Evolutionary conservation across 2,888 invertebrate genomes (phyloP), one percentile per base, ranked within the genome.

Genomic region (Heliconius ethilla): DNA sequence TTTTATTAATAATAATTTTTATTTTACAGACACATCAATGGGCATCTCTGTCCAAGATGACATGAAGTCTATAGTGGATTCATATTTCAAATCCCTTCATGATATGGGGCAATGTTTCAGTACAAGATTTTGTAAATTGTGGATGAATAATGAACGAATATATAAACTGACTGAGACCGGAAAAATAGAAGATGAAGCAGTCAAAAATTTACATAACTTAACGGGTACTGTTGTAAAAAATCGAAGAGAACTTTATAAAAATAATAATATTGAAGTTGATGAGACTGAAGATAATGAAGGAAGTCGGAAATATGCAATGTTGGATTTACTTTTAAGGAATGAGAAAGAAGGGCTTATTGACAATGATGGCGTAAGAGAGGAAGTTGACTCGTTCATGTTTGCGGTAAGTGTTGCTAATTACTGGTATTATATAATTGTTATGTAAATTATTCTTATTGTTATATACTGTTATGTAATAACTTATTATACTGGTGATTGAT

Each of bases 301-400:
- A 2, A 87, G 84, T 7, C 95, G 92, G 9, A 91, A 89, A 72
- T 89, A 95, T 86, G 96, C 96, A 0, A 96, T 96, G 89, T 87
- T 97, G 78, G 96, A 97, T 88, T 89, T 96, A 51, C 85, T 97
- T 7, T 84, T 97, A 9, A 94, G 95, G 75, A 93, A 95, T 45
- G 95, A 94, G 81, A 92, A 94, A 70, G 93, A 95, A 79, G 95
- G 95, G 2, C 90, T 89, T 6, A 89, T 96, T 29, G 95, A 95
- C 25, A 93, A 95, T 82, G 86, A 93, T 33, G 96, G 96, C 76
- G 95, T 97, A 73, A 92, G 95, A 77, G 96, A 96, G 85, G 96
- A 97, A 90, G 96, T 96, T 0, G 96, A 97, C 82, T 97, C 96
- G 0, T 96, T 97, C 83, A 95, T 96, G 95, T 97, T 97, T 89